phyloP scores from a whole-genome alignment of 1,140 invertebrate species.

The Rhynchophorus ferrugineus region DNA sequence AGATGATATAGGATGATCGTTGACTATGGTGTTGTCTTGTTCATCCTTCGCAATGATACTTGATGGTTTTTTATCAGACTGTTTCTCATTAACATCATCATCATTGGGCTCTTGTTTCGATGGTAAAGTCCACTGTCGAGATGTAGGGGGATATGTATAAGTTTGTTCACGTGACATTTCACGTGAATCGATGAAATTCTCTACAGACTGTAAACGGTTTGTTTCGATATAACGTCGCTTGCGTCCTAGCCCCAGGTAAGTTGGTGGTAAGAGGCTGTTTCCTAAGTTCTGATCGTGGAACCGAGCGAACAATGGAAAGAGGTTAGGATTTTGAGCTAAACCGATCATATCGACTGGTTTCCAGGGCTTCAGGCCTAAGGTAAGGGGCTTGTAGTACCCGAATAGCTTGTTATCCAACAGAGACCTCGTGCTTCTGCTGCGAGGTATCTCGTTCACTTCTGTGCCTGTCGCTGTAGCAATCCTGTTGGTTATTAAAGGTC shows the following conservation, averaged over 20 bases:
- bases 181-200: not conserved
- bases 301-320: conserved; percentile 1
- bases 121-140: no score
- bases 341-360: conserved; percentile 23
- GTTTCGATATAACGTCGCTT: not conserved
- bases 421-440: no score
- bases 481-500: no score
- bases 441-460: not conserved
- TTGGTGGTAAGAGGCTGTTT: not conserved
- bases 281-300: conserved; percentile 4
- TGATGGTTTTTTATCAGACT: not conserved
- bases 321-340: conserved; percentile 8
- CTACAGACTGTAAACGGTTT: not conserved
- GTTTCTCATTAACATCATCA: not conserved
- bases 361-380: conserved; percentile 15
- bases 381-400: conserved; percentile 19
- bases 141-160: no score
- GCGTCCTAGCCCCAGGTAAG: not conserved
- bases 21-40: not conserved
- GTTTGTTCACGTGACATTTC: not conserved
- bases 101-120: not conserved
- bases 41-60: not conserved
- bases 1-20: no score
- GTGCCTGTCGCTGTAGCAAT: not conserved
- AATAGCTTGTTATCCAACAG: conserved; percentile 5